Evolutionary conservation across 2,113 vertebrate species (phyloP).

Genomic region (Murina feae): DNA sequence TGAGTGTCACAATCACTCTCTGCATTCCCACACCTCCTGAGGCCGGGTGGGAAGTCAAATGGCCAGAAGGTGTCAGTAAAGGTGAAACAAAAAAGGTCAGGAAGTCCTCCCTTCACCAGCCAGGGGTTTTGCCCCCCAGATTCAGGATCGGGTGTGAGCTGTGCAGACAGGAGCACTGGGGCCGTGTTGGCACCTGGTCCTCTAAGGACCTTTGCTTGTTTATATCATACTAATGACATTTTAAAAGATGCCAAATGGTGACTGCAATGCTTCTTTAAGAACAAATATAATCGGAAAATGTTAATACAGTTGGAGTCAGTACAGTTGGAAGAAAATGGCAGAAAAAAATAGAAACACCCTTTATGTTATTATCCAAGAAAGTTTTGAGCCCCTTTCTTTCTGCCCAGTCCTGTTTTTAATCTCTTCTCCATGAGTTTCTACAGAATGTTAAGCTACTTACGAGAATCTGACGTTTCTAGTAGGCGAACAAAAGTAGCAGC

Average conservation of each 20-base stretch:
- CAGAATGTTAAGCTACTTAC: no score
- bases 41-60: background rate
- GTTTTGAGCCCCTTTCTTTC: background rate
- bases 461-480: background rate
- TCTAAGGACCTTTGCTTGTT: background rate
- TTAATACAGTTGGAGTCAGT: background rate
- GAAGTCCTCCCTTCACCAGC: accelerated
- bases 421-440: background rate
- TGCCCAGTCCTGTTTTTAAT: background rate
- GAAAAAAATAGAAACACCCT: background rate
- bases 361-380: background rate
- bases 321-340: background rate
- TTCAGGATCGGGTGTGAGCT: background rate
- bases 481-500: background rate
- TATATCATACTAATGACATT: background rate
- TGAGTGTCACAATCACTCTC: background rate
- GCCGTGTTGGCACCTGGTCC: background rate
- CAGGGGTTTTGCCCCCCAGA: background rate
- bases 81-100: background rate
- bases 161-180: background rate
- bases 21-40: no score
- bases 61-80: background rate
- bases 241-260: background rate
- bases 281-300: background rate
- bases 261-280: background rate